Base-by-base conservation (phyloP, 2,888 invertebrate genomes). In the Buathra laborator region DNA sequence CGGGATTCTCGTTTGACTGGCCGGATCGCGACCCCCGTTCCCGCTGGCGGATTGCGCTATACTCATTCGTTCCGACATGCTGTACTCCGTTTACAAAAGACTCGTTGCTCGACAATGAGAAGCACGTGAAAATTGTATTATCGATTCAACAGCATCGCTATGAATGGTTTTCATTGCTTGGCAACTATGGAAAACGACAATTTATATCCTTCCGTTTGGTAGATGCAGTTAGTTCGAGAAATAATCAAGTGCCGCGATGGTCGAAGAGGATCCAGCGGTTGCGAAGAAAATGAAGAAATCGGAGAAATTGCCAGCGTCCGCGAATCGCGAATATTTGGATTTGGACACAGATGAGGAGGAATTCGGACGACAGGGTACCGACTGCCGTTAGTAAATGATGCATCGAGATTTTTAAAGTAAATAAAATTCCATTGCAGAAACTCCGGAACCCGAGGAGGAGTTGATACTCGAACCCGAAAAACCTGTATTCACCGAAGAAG, bases 401-500 rank as follows among this genome's bases (percentile, higher is more conserved):
- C 16, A 2, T 0, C 12, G 16, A 24, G 24, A 29, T 12, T 29
- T 32, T 14, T 24, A 4, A 1, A 24, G n/a, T 14, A 14, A 19
- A 3, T 9, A 9, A 24, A 77, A 43, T 56, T 71, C 43, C 62
- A 59, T 62, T 75, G 44, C 80, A 93, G 93, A 93, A 85, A 92
- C 91, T 67, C 90, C 92, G 16, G 94, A 94, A 89, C 92, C 91
- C 46, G 94, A 93, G 85, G 93, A 93, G 79, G 94, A 95, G 77
- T 87, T 87, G 51, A 87, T 90, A 44, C 72, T 87, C 5, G 93
- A 94, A 70, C 95, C 95, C 0, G 94, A 95, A 37, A 95, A 95
- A 81, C 96, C 96, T 0, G 94, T 95, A 0, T 97, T 97, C 88
- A 94, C 94, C 0, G 95, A 95, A 0, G 95, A 96, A 86, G 96